Conservation (phyloP, 2,888 invertebrate species). For the Drosophila limbata region DNA sequence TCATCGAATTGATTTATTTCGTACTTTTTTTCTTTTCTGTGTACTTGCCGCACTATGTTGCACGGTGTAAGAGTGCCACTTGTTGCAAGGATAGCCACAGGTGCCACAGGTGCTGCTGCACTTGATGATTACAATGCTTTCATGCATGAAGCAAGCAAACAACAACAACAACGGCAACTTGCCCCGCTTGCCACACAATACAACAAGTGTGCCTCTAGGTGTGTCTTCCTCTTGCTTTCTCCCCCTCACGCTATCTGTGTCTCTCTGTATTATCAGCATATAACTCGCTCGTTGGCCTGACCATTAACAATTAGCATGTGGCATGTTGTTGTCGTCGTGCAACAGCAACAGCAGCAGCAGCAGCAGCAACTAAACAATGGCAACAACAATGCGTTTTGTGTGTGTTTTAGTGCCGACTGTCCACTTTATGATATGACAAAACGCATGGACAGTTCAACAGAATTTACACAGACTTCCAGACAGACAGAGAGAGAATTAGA, state of each 20-base stretch:
- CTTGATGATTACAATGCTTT: conserved; percentile 29
- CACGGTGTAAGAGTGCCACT: conserved; percentile 18
- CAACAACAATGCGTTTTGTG: conserved; percentile 27
- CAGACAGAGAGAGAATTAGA: not conserved
- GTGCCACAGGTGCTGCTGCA: conserved; percentile 15
- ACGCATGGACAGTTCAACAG: conserved; percentile 41
- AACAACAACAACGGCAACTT: conserved; percentile 2
- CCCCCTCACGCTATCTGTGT: not conserved
- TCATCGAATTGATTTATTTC: too few relatives aligned
- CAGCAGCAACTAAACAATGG: conserved; percentile 26
- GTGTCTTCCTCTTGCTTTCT: not conserved
- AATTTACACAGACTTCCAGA: conserved; percentile 8
- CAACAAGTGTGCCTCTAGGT: conserved; percentile 2
- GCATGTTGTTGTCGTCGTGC: conserved; percentile 39
- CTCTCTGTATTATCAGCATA: conserved; percentile 33
- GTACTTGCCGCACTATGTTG: not conserved
- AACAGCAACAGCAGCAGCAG: conserved; percentile 23
- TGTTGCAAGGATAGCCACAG: conserved; percentile 32
- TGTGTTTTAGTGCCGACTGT: conserved; percentile 36
- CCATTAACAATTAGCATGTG: conserved; percentile 57
- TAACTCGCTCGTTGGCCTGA: conserved; percentile 14
- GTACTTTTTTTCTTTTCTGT: not conserved
- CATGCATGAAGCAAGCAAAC: conserved; percentile 41
- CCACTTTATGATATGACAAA: conserved; percentile 49
- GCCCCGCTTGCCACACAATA: conserved; percentile 6